phyloP scores from a whole-genome alignment of 2,888 invertebrate genomes.

The Campoplex capitator region DNA sequence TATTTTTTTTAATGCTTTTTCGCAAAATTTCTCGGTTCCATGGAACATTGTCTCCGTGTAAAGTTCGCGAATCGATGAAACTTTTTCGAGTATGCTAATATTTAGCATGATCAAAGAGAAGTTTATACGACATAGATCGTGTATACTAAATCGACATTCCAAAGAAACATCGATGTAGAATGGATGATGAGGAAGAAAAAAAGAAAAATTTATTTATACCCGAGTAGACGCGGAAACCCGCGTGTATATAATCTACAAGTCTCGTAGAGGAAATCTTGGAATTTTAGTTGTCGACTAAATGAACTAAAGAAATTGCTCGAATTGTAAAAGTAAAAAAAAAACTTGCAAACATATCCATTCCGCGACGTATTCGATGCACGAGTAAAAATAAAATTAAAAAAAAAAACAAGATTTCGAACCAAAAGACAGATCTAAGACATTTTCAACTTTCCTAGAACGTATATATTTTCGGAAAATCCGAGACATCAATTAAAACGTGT shows the following conservation, averaged over 20 bases:
- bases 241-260: slow-evolving; percentile 22
- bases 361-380: slow-evolving; percentile 16
- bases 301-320: not conserved
- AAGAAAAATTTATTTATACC: slow-evolving; percentile 42
- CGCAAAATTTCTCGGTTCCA: not conserved
- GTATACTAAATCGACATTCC: slow-evolving; percentile 66
- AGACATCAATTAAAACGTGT: slow-evolving; percentile 49
- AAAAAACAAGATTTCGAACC: slow-evolving; percentile 13
- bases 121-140: slow-evolving; percentile 41
- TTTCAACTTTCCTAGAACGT: slow-evolving; percentile 27
- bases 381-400: not conserved
- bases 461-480: slow-evolving; percentile 57
- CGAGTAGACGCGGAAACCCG: slow-evolving; percentile 26
- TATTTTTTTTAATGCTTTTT: not conserved
- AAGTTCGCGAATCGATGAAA: slow-evolving; percentile 34
- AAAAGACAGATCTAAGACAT: not conserved
- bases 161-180: slow-evolving; percentile 62
- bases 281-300: slow-evolving; percentile 10
- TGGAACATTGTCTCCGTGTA: not conserved
- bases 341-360: slow-evolving; percentile 62
- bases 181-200: slow-evolving; percentile 28
- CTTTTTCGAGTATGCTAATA: slow-evolving; percentile 66
- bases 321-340: not conserved
- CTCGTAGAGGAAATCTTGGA: slow-evolving; percentile 35
- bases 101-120: slow-evolving; percentile 65